Evolutionary conservation across 2,888 invertebrate genomes (phyloP), one percentile per base, ranked within the genome.

Genomic region (Amphipyra berbera): DNA sequence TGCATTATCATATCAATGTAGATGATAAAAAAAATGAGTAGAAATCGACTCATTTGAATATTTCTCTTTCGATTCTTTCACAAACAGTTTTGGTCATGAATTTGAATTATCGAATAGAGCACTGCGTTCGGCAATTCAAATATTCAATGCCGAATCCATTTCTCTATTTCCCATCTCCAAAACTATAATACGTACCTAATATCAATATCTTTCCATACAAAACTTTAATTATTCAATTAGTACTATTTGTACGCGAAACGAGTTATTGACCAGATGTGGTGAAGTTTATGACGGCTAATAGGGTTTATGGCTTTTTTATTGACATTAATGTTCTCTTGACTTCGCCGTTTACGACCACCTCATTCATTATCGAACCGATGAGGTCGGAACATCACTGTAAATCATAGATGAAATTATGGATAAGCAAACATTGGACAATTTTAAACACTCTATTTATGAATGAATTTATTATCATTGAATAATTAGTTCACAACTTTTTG

Each of bases 241-340:
- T 85, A 88, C 76, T 91, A 87, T 91, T 92, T 90, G 90, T 90
- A 88, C 87, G 88, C 87, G 84, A 88, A 93, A 91, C 92, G 85
- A 91, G 90, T 89, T 91, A 90, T 90, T 90, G 91, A 82, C 84
- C 94, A 94, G 94, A 92, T 93, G 94, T 85, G 92, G 92, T 91
- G 91, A 90, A 89, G 88, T 92, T 94, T 94, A 94, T 93, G 93
- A 91, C 83, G 86, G 87, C 90, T 93, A 94, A 94, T 95, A 94
- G 93, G 90, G 87, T 93, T 94, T 94, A 95, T 94, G 88, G 93
- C 86, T 91, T 93, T 94, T 95, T 94, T 94, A 95, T 95, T 95
- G 94, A 94, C 93, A 91, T 92, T 94, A 93, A 94, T 95, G 94
- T 93, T 90, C 94, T 90, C 90, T 90, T 90, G 89, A 92, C 88